A percentile compares a stretch with the other conserved stretches of the same genome.
Evolutionary conservation across 1,140 invertebrate genomes (phyloP).

Genomic region (Dendroctonus ponderosae): DNA sequence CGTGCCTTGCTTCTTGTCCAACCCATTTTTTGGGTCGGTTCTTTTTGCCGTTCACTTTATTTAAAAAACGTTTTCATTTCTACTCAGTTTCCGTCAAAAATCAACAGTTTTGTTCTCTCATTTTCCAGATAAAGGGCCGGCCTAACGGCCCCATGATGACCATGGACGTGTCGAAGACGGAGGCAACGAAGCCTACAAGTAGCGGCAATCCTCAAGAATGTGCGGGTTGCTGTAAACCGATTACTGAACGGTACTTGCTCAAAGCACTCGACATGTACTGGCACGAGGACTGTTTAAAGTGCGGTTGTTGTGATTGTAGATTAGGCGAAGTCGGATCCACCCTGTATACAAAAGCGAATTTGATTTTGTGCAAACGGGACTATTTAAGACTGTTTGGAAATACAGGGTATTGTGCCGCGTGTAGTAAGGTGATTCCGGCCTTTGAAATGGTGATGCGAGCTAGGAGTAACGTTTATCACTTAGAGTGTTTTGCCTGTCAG

Average conservation of each 20-base stretch:
- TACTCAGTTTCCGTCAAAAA: too few species aligned
- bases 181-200: conserved; percentile 37
- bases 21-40: too few species aligned
- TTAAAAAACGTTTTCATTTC: too few species aligned
- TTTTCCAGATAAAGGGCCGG: conserved; percentile 48
- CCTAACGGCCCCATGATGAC: conserved; percentile 61
- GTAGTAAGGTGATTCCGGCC: conserved; percentile 94
- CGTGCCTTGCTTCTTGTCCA: too few species aligned
- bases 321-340: conserved; percentile 97
- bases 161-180: conserved; percentile 64
- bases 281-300: conserved; percentile 98
- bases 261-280: conserved; percentile 91
- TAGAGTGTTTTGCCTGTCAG: conserved; percentile 98
- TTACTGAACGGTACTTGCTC: conserved; percentile 79
- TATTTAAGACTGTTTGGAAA: conserved; percentile 94
- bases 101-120: conserved; percentile 18
- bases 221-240: conserved; percentile 82
- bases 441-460: conserved; percentile 99
- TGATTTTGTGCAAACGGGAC: conserved; percentile 96
- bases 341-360: conserved; percentile 92
- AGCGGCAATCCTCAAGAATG: conserved; percentile 63
- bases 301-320: conserved; percentile 94
- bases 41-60: too few species aligned
- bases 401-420: conserved; percentile 91
- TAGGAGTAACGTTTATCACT: conserved; percentile 92